These are phyloP conservation scores for Vollenhovia emeryi DNA, from an alignment of 1,140 invertebrate species.

Conservation along the genomic window DNA sequence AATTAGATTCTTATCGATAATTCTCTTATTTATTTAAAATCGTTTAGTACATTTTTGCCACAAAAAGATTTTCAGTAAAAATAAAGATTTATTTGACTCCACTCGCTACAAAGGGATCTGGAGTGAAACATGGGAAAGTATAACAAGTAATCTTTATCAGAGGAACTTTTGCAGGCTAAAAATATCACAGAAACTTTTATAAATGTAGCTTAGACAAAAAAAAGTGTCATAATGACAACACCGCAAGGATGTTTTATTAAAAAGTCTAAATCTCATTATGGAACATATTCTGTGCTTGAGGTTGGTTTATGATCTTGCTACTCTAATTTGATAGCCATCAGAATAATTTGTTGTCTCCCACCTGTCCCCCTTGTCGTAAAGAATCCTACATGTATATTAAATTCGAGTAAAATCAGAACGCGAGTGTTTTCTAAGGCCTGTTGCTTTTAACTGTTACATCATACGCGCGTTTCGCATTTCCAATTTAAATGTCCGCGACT, in stretches of 20 bases:
- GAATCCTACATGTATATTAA: neutral
- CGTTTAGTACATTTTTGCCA: too few relatives aligned
- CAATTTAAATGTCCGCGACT: slow-evolving; percentile 39
- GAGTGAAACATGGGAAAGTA: neutral
- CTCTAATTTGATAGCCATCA: neutral
- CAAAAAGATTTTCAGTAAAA: neutral
- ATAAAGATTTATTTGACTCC: neutral
- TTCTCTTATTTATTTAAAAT: too few relatives aligned
- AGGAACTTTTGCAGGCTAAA: neutral
- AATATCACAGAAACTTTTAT: slow-evolving; percentile 4
- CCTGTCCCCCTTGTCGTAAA: neutral
- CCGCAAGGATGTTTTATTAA: neutral
- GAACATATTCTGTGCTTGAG: neutral
- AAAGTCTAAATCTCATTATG: neutral
- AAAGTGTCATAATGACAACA: neutral
- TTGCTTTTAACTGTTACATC: slow-evolving; percentile 2
- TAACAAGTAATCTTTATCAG: neutral
- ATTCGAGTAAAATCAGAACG: neutral
- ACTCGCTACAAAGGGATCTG: neutral
- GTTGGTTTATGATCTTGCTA: neutral
- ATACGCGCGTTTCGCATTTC: neutral
- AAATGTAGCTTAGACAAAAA: neutral
- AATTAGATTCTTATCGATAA: too few relatives aligned
- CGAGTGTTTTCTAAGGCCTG: neutral
- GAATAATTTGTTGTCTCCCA: neutral